Conservation (phyloP, 2,888 invertebrate species). For the Laothoe populi region DNA sequence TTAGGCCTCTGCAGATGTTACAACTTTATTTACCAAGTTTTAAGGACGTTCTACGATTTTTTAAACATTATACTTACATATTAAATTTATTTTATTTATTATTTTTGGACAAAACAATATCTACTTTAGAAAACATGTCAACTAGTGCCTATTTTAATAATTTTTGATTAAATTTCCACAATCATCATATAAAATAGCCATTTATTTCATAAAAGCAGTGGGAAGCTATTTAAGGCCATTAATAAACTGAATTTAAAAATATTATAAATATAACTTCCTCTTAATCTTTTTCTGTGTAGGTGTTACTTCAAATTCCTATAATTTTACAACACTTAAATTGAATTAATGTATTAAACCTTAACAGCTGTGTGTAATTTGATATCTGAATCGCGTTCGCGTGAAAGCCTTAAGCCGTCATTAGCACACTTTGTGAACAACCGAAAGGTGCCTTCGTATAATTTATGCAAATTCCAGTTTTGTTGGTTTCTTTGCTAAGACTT, state of each 20-base stretch:
- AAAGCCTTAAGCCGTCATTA: constrained; percentile 67
- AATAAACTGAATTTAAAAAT: background rate
- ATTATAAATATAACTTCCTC: constrained; percentile 7
- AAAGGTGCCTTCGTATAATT: constrained; percentile 72
- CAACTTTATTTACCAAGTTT: background rate
- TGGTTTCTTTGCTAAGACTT: constrained; percentile 71
- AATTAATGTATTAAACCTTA: constrained; percentile 36
- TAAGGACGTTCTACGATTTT: too few species aligned
- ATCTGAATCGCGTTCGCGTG: constrained; percentile 54
- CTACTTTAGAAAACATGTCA: too few species aligned
- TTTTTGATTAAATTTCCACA: background rate
- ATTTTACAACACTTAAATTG: constrained; percentile 31
- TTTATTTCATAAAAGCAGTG: background rate
- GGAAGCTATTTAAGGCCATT: background rate
- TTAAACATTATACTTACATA: background rate
- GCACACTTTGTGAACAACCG: constrained; percentile 65
- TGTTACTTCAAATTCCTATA: constrained; percentile 33
- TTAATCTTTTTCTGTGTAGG: background rate
- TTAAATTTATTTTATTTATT: too few species aligned
- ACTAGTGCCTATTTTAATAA: too few species aligned
- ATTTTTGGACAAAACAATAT: too few species aligned
- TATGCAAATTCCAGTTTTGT: constrained; percentile 77
- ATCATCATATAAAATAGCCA: background rate
- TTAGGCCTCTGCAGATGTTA: constrained; percentile 28
- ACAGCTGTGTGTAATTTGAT: constrained; percentile 20